A percentile compares a stretch with the other conserved stretches of the same genome.
Evolutionary conservation across 2,113 vertebrate species (phyloP).

Genomic region (Struthidea cinerea): DNA sequence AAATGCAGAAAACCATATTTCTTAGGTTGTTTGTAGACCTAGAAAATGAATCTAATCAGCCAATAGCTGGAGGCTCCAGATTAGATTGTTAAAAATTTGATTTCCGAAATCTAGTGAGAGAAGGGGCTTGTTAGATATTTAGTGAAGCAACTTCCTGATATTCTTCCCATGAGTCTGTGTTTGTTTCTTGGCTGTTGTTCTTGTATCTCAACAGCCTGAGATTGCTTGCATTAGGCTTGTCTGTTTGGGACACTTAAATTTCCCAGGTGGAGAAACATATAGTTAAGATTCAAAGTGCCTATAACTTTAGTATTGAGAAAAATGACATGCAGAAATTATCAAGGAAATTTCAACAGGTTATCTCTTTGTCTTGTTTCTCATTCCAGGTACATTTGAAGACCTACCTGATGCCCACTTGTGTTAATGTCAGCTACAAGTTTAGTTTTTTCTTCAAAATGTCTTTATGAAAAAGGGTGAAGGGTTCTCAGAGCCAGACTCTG

Average conservation of each 20-base stretch:
- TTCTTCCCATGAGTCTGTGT: background rate
- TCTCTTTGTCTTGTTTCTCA: background rate
- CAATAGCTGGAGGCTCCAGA: background rate
- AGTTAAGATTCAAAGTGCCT: background rate
- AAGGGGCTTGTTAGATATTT: background rate
- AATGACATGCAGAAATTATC: background rate
- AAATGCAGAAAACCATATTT: background rate
- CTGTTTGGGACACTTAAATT: background rate
- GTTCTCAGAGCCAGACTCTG: background rate
- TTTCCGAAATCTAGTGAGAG: background rate
- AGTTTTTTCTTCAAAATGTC: background rate
- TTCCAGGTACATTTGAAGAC: background rate
- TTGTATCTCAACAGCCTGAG: background rate
- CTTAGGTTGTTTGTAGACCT: background rate
- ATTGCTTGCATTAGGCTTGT: background rate
- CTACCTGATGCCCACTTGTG: background rate
- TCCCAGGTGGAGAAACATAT: background rate
- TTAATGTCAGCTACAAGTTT: background rate
- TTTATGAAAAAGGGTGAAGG: background rate
- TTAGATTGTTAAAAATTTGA: background rate
- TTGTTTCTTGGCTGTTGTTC: background rate
- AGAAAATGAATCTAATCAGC: background rate
- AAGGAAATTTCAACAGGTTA: background rate
- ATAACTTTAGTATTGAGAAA: background rate
- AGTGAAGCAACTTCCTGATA: background rate